Conservation (phyloP, 2,797 vertebrate species). For the Poeciliopsis presidionis region DNA sequence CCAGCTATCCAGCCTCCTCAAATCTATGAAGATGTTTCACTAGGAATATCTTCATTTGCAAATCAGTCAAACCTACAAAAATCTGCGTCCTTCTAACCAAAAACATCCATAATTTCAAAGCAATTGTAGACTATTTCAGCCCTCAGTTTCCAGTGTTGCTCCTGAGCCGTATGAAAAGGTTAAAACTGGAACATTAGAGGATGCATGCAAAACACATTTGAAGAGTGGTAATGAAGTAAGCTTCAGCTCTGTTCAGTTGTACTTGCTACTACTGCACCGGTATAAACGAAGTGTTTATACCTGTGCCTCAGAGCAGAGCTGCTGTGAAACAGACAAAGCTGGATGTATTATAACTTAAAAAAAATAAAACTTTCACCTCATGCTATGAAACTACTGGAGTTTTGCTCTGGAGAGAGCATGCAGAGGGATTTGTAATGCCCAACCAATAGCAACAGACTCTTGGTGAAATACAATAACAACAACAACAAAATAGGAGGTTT, state of each 20-base stretch:
- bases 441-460: not conserved
- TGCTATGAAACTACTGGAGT: not conserved
- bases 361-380: not conserved
- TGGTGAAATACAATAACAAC: not conserved
- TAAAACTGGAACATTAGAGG: not conserved
- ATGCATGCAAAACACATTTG: not conserved
- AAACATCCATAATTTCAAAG: not conserved
- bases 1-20: not conserved
- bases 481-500: not conserved
- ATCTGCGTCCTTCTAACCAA: not conserved
- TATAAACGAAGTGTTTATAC: not conserved
- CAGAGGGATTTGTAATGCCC: not conserved
- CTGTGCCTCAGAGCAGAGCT: not conserved
- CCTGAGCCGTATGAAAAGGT: not conserved
- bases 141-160: not conserved
- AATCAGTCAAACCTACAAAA: not conserved
- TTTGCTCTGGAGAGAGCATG: not conserved
- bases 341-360: not conserved
- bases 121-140: not conserved
- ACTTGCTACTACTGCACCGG: no score
- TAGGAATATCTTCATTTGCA: not conserved
- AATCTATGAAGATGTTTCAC: not conserved
- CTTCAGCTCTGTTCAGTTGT: not conserved
- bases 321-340: not conserved
- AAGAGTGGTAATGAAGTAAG: no score